These are phyloP conservation scores for Entomobrya proxima DNA, from an alignment of 2,888 invertebrate species.

Conservation along the genomic window DNA sequence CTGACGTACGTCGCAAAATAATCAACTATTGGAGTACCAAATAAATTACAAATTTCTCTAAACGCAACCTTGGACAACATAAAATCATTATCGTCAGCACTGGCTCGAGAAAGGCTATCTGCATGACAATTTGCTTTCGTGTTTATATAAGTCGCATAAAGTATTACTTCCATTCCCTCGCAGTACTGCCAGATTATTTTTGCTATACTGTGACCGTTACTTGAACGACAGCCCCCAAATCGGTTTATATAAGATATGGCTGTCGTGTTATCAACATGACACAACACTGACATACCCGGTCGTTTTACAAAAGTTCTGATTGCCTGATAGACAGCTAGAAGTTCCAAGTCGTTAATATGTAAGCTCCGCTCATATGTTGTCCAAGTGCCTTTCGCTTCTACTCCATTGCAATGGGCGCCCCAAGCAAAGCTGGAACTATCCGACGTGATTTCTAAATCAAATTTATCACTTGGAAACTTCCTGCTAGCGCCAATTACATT, in stretches of 20 bases:
- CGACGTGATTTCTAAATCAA: background rate
- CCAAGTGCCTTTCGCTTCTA: constrained; percentile 1
- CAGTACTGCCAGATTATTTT: background rate
- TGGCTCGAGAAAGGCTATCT: background rate
- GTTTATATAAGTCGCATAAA: constrained; percentile 16
- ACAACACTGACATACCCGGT: background rate
- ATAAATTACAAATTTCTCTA: too few species aligned
- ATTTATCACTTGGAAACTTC: background rate
- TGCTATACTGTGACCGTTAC: background rate
- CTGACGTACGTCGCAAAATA: too few species aligned
- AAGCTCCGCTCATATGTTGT: background rate
- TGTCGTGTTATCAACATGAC: background rate
- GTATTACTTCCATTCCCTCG: background rate
- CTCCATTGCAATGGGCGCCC: background rate
- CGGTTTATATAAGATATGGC: constrained; percentile 19
- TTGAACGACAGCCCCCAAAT: background rate
- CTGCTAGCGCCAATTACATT: background rate
- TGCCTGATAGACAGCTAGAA: background rate
- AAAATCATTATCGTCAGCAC: background rate
- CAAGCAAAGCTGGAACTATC: background rate
- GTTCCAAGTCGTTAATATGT: constrained; percentile 25
- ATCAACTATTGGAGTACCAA: too few species aligned
- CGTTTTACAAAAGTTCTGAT: background rate
- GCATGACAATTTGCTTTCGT: constrained; percentile 12
- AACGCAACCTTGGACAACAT: too few species aligned